A percentile compares a stretch with the other conserved stretches of the same genome.
Conservation (phyloP, 2,888 invertebrate genomes). For the Lypha dubia region DNA sequence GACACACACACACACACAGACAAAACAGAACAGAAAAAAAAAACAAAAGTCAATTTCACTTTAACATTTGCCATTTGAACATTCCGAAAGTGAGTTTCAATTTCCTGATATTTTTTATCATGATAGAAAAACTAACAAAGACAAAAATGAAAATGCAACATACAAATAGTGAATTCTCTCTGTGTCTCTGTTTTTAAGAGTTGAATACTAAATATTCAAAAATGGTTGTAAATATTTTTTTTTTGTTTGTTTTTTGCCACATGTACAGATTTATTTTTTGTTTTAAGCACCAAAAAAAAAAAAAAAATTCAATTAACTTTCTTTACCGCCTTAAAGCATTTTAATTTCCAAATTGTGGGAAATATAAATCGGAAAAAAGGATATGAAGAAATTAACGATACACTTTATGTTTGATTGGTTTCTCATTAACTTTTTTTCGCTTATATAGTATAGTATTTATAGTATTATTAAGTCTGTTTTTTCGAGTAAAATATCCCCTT, state of each 20-base stretch:
- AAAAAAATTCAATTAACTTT: conserved; percentile 72
- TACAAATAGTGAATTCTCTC: conserved; percentile 26
- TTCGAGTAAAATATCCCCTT: too few species aligned
- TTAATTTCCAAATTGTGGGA: conserved; percentile 58
- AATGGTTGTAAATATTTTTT: background rate
- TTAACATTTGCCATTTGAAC: conserved; percentile 68
- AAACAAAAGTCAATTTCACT: conserved; percentile 59
- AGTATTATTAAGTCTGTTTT: too few species aligned
- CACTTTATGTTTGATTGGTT: background rate
- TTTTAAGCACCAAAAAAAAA: conserved; percentile 1
- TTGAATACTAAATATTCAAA: conserved; percentile 60
- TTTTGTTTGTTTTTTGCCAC: background rate
- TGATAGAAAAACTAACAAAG: conserved; percentile 52
- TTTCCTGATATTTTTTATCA: conserved; percentile 70
- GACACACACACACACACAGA: conserved; percentile 21
- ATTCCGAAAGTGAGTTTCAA: conserved; percentile 71
- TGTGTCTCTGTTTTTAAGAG: conserved; percentile 45
- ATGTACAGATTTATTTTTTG: conserved; percentile 14
- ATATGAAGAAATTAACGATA: background rate
- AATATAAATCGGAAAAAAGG: conserved; percentile 58
- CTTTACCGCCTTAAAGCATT: conserved; percentile 53
- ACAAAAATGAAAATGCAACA: conserved; percentile 33
- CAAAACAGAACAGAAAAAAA: background rate
- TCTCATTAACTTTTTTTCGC: too few species aligned
- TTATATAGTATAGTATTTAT: too few species aligned